phyloP scores from a whole-genome alignment of 2,888 invertebrate genomes.

The Plusia festucae region DNA sequence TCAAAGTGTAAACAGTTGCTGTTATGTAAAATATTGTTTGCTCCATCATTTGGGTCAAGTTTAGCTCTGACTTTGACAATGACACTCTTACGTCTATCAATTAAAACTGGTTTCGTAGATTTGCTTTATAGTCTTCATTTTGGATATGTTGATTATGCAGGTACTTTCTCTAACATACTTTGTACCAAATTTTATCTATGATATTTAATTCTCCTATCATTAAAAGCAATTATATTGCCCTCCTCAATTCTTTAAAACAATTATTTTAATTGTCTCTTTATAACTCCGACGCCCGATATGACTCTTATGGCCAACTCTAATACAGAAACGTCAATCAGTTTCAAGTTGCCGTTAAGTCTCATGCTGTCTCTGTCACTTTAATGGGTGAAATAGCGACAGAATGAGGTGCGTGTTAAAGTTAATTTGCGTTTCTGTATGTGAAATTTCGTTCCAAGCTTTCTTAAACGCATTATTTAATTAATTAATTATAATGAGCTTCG shows the following conservation, averaged over 20 bases:
- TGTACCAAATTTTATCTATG: constrained; percentile 25
- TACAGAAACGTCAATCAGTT: no score
- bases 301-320: not conserved
- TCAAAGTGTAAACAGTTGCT: constrained; percentile 48
- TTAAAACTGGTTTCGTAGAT: constrained; percentile 12
- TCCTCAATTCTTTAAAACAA: constrained; percentile 11
- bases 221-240: constrained; percentile 28
- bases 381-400: no score
- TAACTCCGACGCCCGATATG: not conserved
- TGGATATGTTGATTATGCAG: no score
- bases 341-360: no score
- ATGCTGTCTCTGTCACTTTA: no score
- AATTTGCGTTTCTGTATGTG: no score
- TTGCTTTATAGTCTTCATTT: not conserved
- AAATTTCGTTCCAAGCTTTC: not conserved
- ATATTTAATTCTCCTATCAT: constrained; percentile 15
- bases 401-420: no score
- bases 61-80: constrained; percentile 59
- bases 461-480: constrained; percentile 14
- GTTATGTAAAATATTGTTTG: constrained; percentile 65
- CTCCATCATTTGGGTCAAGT: constrained; percentile 70
- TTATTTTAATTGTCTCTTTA: not conserved
- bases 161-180: constrained; percentile 30
- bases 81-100: constrained; percentile 38
- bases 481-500: constrained; percentile 20